Evolutionary conservation across 2,888 invertebrate species (phyloP).

Genomic region (Heliconius sara): DNA sequence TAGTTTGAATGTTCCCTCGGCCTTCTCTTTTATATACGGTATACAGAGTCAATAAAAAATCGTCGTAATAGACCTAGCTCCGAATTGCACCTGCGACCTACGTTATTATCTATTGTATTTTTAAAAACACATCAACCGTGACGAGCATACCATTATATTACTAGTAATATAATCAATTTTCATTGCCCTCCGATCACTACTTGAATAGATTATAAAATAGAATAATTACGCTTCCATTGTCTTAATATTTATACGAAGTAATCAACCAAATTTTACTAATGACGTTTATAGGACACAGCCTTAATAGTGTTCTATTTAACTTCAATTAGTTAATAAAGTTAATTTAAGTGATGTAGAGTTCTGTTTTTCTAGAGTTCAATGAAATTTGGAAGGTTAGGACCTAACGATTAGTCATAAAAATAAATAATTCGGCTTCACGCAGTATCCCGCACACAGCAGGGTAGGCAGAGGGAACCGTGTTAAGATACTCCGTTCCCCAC

Average conservation of each 20-base stretch:
- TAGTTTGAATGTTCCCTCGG: no score
- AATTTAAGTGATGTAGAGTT: background rate
- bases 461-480: no score
- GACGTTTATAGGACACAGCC: conserved; percentile 5
- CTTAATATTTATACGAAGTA: conserved; percentile 27
- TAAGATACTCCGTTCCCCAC: no score
- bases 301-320: background rate
- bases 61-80: conserved; percentile 7
- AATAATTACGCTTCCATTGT: conserved; percentile 29
- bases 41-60: no score
- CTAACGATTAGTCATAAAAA: no score
- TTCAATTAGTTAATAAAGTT: conserved; percentile 6
- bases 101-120: conserved; percentile 36
- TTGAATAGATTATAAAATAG: conserved; percentile 34
- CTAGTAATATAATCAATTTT: background rate
- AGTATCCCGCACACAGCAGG: no score
- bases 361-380: background rate
- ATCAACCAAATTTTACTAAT: conserved; percentile 17
- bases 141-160: conserved; percentile 10
- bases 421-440: no score
- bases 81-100: conserved; percentile 3
- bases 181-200: conserved; percentile 19
- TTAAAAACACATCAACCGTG: conserved; percentile 27
- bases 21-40: no score
- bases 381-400: background rate